Evolutionary conservation across 1,140 invertebrate genomes (phyloP).

Genomic region (Atopsyche davidsoni): DNA sequence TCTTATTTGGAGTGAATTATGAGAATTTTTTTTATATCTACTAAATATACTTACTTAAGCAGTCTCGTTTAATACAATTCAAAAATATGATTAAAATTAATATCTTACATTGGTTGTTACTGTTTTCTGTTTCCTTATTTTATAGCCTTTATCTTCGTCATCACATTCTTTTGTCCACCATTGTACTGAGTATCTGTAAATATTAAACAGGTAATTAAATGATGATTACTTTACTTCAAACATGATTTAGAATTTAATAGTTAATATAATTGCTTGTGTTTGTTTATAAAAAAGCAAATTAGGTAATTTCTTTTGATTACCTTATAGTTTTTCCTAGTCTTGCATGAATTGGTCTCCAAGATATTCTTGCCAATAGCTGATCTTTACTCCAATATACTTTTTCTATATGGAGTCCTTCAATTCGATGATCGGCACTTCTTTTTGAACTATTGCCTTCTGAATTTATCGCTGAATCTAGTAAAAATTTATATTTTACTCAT

Average conservation of each 20-base stretch:
- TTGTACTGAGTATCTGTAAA: slow-evolving; percentile 43
- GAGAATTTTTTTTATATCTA: too few relatives aligned
- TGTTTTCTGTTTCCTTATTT: slow-evolving; percentile 19
- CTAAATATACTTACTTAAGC: too few relatives aligned
- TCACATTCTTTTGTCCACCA: slow-evolving; percentile 41
- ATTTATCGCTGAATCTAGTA: slow-evolving; percentile 16
- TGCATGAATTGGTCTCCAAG: slow-evolving; percentile 38
- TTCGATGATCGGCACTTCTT: slow-evolving; percentile 35
- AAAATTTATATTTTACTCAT: too few relatives aligned
- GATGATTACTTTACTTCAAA: too few relatives aligned
- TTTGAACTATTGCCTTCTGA: slow-evolving; percentile 29
- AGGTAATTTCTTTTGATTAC: slow-evolving; percentile 26
- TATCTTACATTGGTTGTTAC: slow-evolving; percentile 22
- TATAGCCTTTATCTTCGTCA: slow-evolving; percentile 33
- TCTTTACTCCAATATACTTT: slow-evolving; percentile 48
- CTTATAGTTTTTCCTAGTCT: slow-evolving; percentile 33
- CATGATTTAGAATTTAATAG: too few relatives aligned
- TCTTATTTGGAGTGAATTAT: too few relatives aligned
- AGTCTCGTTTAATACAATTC: too few relatives aligned
- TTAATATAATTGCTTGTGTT: too few relatives aligned
- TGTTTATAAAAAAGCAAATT: too few relatives aligned
- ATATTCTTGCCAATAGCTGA: slow-evolving; percentile 45
- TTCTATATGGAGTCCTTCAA: slow-evolving; percentile 44
- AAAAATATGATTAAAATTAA: neutral
- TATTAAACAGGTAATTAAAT: too few relatives aligned